A percentile compares a stretch with the other conserved stretches of the same genome.
phyloP scores from a whole-genome alignment of 2,113 vertebrate genomes.

The Notothenia coriiceps region DNA sequence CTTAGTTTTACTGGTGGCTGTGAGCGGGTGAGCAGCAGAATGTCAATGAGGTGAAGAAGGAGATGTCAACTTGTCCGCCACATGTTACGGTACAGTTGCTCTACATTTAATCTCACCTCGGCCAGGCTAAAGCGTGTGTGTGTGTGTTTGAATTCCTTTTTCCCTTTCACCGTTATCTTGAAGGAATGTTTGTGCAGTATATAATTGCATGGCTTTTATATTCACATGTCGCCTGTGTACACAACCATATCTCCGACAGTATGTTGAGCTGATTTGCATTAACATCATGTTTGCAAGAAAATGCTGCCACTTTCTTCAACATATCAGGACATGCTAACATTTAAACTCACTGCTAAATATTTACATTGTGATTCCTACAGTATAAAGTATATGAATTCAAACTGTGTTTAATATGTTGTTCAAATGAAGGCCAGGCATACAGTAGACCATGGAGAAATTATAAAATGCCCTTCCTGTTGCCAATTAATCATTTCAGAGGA shows the following conservation, averaged over 20 bases:
- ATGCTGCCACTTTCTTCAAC: background rate
- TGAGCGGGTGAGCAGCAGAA: slow-evolving; percentile 55
- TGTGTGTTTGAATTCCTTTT: background rate
- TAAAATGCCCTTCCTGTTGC: background rate
- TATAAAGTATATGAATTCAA: background rate
- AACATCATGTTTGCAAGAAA: background rate
- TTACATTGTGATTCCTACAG: background rate
- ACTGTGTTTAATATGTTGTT: background rate
- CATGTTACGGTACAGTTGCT: slow-evolving; percentile 36
- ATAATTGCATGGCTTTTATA: background rate
- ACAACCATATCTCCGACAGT: background rate
- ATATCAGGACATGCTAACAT: background rate
- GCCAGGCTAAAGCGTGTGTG: background rate
- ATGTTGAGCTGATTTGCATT: slow-evolving; percentile 8
- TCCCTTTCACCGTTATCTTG: background rate
- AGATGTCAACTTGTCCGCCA: slow-evolving; percentile 36
- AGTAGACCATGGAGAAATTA: background rate
- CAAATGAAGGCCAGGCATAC: background rate
- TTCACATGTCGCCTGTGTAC: background rate
- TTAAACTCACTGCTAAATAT: background rate
- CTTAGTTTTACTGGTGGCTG: slow-evolving; percentile 47
- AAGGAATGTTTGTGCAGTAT: background rate
- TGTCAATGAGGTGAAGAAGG: slow-evolving; percentile 70
- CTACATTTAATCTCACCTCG: slow-evolving; percentile 26
- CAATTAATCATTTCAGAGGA: background rate